Evolutionary conservation across 2,888 invertebrate species (phyloP).

Genomic region (Pseudeuparius sepicola): DNA sequence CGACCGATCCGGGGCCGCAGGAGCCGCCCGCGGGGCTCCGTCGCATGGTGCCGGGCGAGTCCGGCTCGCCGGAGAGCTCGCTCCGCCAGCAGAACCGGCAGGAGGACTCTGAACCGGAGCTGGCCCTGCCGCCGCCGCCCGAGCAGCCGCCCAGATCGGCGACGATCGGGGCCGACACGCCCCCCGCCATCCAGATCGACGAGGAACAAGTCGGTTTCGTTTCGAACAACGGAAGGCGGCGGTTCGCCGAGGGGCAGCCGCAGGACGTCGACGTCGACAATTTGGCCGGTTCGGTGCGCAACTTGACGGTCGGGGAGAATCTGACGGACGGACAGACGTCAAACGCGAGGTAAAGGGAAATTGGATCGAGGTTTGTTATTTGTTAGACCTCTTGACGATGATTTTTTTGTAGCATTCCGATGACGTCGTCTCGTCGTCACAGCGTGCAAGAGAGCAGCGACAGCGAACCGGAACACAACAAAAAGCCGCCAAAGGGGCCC

Average conservation of each 20-base stretch:
- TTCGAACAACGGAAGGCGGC: constrained; percentile 32
- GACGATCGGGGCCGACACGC: constrained; percentile 39
- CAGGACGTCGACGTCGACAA: constrained; percentile 27
- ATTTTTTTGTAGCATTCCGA: constrained; percentile 20
- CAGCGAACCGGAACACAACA: constrained; percentile 30
- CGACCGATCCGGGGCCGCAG: constrained; percentile 24
- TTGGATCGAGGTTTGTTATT: too few species aligned
- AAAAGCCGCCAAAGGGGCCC: constrained; percentile 20
- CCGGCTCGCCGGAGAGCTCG: constrained; percentile 40
- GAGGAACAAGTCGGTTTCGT: too few species aligned
- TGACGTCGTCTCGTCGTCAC: constrained; percentile 22
- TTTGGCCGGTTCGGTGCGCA: constrained; percentile 32
- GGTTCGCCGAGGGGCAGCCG: too few species aligned
- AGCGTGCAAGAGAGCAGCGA: constrained; percentile 35
- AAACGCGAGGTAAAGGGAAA: constrained; percentile 21
- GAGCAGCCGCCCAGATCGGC: constrained; percentile 34
- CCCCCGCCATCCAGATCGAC: constrained; percentile 26
- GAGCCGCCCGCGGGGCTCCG: constrained; percentile 45
- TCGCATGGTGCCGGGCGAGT: constrained; percentile 54
- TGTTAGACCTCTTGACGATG: too few species aligned
- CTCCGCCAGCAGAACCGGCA: constrained; percentile 21
- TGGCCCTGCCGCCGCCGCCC: constrained; percentile 21
- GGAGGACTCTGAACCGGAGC: constrained; percentile 28
- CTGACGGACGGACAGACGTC: constrained; percentile 27
- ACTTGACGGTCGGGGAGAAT: constrained; percentile 36